A percentile compares a stretch with the other conserved stretches of the same genome.
Evolutionary conservation across 2,888 invertebrate genomes (phyloP).

Genomic region (Andricus quercusramuli): DNA sequence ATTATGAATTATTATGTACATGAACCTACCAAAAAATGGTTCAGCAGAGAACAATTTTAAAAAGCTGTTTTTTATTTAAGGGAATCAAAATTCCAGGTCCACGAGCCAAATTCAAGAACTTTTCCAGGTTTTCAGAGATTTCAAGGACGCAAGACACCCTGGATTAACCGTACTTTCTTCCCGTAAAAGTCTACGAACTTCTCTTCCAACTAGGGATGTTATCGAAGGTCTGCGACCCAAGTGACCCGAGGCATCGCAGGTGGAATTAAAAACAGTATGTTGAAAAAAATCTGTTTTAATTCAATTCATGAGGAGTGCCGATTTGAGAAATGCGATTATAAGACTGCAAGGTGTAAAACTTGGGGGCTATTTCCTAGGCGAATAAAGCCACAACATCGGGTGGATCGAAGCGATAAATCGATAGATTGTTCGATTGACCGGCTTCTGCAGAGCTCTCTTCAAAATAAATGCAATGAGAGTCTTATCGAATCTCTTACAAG

Average conservation of each 20-base stretch:
- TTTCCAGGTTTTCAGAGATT: no score
- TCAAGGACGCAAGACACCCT: background rate
- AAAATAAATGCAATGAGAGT: slow-evolving; percentile 11
- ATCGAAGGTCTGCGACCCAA: slow-evolving; percentile 70
- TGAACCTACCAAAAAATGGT: no score
- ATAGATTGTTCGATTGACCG: slow-evolving; percentile 20
- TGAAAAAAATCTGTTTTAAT: background rate
- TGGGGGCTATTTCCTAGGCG: slow-evolving; percentile 7
- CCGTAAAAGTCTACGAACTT: slow-evolving; percentile 69
- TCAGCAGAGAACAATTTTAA: no score
- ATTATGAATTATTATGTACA: no score
- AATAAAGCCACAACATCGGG: slow-evolving; percentile 6
- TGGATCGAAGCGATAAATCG: slow-evolving; percentile 35
- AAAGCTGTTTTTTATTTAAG: no score
- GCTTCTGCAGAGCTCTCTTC: background rate
- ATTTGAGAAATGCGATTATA: slow-evolving; percentile 6
- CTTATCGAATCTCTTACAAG: slow-evolving; percentile 37
- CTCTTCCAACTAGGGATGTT: slow-evolving; percentile 62
- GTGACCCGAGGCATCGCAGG: slow-evolving; percentile 47
- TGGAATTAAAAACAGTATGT: background rate
- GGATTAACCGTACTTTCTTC: slow-evolving; percentile 54
- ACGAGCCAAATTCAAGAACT: no score
- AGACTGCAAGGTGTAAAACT: background rate
- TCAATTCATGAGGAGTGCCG: background rate
- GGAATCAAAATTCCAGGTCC: no score